Percentiles rank a stretch among this genome's conserved stretches.
These are phyloP conservation scores for Solenopsis fugax DNA, from an alignment of 1,140 invertebrate genomes.

Conservation along the genomic window DNA sequence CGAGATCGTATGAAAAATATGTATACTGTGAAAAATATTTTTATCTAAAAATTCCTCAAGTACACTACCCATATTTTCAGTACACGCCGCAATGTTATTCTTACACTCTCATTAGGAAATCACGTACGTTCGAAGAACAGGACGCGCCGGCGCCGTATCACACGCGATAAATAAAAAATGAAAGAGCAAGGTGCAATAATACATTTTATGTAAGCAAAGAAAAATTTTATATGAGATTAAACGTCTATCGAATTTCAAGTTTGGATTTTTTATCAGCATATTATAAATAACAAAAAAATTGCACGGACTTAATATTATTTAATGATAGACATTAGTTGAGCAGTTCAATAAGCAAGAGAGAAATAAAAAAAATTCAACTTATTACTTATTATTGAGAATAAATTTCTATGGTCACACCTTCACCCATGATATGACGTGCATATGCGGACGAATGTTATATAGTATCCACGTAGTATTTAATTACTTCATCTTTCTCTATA, in stretches of 20 bases:
- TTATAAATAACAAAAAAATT: background rate
- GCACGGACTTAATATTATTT: background rate
- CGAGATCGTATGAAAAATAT: background rate
- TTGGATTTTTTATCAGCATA: background rate
- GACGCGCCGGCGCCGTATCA: constrained; percentile 15
- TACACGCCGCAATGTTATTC: constrained; percentile 21
- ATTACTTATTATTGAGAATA: constrained; percentile 3
- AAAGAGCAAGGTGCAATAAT: constrained; percentile 17
- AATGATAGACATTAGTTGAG: background rate
- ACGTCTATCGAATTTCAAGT: background rate
- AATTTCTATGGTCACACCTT: background rate
- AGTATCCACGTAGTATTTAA: constrained; percentile 25
- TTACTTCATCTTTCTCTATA: constrained; percentile 24
- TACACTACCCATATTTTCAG: constrained; percentile 17
- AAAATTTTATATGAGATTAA: background rate
- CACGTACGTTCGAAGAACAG: constrained; percentile 61
- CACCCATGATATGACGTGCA: background rate
- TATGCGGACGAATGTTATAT: background rate
- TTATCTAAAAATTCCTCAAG: constrained; percentile 34
- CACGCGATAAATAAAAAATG: constrained; percentile 52
- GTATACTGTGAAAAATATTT: constrained; percentile 26
- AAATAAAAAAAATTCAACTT: background rate
- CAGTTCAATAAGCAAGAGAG: background rate
- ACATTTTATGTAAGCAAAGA: background rate
- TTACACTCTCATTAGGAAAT: constrained; percentile 44